Evolutionary conservation across 2,797 vertebrate species (phyloP).

Genomic region (Dicrostonyx torquatus): DNA sequence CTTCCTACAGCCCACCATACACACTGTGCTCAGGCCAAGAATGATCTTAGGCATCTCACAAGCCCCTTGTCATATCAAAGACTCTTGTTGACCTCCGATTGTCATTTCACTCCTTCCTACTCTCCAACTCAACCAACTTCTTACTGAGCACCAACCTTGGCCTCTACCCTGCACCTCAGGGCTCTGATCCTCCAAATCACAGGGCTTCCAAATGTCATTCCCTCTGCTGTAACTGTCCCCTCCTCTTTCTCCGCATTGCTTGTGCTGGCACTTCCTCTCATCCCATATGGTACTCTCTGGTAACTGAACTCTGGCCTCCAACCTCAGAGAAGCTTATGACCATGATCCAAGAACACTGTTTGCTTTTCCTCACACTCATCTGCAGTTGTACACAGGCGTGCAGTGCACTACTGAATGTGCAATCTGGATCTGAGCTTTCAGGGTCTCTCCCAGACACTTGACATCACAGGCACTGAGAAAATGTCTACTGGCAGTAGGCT

Average conservation of each 20-base stretch:
- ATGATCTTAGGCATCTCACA: not conserved
- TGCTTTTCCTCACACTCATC: not conserved
- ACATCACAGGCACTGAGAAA: not conserved
- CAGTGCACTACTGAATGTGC: not conserved
- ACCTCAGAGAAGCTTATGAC: not conserved
- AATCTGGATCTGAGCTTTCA: not conserved
- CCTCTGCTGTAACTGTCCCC: not conserved
- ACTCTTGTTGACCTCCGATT: not conserved
- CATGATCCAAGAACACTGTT: not conserved
- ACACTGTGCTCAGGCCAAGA: not conserved
- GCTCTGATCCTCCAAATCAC: not conserved
- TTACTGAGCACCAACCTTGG: not conserved
- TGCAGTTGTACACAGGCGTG: not conserved
- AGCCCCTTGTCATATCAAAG: not conserved
- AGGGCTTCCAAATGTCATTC: not conserved
- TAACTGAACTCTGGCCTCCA: not conserved
- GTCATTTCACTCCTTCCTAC: not conserved
- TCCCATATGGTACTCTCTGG: not conserved
- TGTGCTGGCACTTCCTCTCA: not conserved
- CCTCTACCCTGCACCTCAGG: not conserved
- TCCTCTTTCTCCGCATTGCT: not conserved
- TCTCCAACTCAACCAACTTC: not conserved
- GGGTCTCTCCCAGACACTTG: not conserved
- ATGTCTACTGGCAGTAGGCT: not conserved
- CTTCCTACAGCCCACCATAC: not conserved